A percentile compares a stretch with the other conserved stretches of the same genome.
Conservation (phyloP, 2,113 vertebrate genomes). For the Chlamydotis undulata region DNA sequence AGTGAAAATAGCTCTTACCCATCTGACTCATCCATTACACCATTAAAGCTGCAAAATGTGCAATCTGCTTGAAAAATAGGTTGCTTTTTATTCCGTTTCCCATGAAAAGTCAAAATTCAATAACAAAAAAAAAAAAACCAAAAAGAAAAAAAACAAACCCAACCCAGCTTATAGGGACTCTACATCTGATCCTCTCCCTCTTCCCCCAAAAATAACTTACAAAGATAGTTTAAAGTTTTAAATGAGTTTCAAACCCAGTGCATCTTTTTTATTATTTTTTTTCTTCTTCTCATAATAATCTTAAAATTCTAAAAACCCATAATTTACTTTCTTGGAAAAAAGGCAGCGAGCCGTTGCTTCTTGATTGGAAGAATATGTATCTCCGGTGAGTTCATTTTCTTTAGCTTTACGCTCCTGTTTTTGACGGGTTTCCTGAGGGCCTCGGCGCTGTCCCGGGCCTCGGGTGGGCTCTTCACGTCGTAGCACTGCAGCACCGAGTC, state of each 20-base stretch:
- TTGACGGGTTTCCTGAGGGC: conserved; percentile 89
- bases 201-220: conserved; percentile 80
- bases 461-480: conserved; percentile 78
- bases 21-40: conserved; percentile 79
- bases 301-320: conserved; percentile 79
- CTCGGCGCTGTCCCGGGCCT: conserved; percentile 80
- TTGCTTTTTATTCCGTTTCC: conserved; percentile 81
- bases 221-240: conserved; percentile 82
- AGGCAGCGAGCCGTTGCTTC: conserved; percentile 95
- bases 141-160: background rate
- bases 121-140: conserved; percentile 47
- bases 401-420: conserved; percentile 94
- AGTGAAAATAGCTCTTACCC: conserved; percentile 85
- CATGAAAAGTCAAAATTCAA: conserved; percentile 79
- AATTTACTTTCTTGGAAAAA: conserved; percentile 95
- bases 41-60: conserved; percentile 89
- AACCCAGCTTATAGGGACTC: conserved; percentile 70
- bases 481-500: conserved; percentile 88
- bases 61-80: conserved; percentile 86
- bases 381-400: conserved; percentile 98
- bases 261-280: conserved; percentile 67
- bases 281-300: conserved; percentile 70
- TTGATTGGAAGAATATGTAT: conserved; percentile 98
- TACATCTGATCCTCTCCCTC: conserved; percentile 64
- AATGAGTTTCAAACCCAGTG: conserved; percentile 82